Base-by-base conservation (phyloP, 2,113 vertebrate species). In the Hirundichthys speculiger region DNA sequence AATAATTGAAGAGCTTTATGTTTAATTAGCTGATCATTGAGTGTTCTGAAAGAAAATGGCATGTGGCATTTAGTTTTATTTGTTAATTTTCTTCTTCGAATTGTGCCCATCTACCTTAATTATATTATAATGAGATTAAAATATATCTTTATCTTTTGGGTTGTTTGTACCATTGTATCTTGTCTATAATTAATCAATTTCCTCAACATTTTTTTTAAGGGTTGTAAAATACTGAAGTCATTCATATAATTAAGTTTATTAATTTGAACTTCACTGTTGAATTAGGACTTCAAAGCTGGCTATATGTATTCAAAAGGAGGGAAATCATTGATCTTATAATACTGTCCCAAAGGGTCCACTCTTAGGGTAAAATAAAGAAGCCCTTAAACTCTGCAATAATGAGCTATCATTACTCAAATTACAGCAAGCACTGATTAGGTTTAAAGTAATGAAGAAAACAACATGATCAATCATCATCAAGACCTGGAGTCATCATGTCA, bases 331-430 rank as follows among this genome's bases (percentile, higher is more conserved):
- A 94, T 92, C 89, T 21, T 51, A 73, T 84, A 77, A 85, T 82
- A 70, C 86, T 87, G 84, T 96, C 93, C 92, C 88, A 74, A 90
- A 89, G 90, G 94, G 82, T 93, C 90, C 82, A 61, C 88, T 79
- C 61, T 77, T 75, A 85, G 92, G 92, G 90, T 90, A 92, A 94
- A 95, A 95, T 89, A 92, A 94, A 95, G 94, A 93, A 94, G 94
- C 91, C 91, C 93, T 96, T 94, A 95, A 96, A 97, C 93, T 94
- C 94, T 94, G 92, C 94, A 95, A 96, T 98, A 98, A 99, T 94
- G 96, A 97, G 94, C 94, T 92, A 95, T 97, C 96, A 97, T 98
- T 96, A 96, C 96, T 98, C 96, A 96, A 96, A 98, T 99, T 96
- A 98, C 94, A 96, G 93, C 90, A 89, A 94, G 93, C 94, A 93